Conservation (phyloP, 2,888 invertebrate genomes). For the Sisyra nigra region DNA sequence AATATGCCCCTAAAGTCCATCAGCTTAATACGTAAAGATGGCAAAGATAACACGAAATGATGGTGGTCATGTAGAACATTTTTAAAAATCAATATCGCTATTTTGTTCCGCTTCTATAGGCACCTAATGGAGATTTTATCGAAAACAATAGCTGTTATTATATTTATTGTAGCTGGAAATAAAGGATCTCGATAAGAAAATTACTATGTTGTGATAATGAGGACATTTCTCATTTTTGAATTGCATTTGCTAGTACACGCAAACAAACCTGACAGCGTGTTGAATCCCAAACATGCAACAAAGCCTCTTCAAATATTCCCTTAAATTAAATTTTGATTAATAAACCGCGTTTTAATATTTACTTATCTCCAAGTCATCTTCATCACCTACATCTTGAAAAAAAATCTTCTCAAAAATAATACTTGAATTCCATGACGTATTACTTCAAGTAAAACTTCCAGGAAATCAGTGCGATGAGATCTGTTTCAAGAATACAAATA, state of each 20-base stretch:
- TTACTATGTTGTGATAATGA: slow-evolving; percentile 12
- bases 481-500: slow-evolving; percentile 1
- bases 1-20: too few relatives aligned
- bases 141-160: slow-evolving; percentile 2
- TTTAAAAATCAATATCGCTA: too few relatives aligned
- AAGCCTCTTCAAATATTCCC: neutral
- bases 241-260: slow-evolving; percentile 10
- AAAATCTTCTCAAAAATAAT: neutral
- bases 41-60: too few relatives aligned
- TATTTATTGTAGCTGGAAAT: slow-evolving; percentile 1
- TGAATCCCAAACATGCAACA: slow-evolving; percentile 7
- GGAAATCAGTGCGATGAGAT: neutral
- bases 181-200: slow-evolving; percentile 11
- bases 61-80: too few relatives aligned
- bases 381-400: neutral
- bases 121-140: slow-evolving; percentile 5
- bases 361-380: neutral
- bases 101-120: too few relatives aligned
- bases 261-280: slow-evolving; percentile 3
- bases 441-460: neutral
- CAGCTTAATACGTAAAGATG: too few relatives aligned
- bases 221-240: slow-evolving; percentile 12
- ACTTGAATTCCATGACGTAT: neutral
- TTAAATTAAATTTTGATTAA: neutral
- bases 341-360: neutral